Evolutionary conservation across 2,113 vertebrate genomes (phyloP), one percentile per base, ranked within the genome.

Genomic region (Alosa alosa): DNA sequence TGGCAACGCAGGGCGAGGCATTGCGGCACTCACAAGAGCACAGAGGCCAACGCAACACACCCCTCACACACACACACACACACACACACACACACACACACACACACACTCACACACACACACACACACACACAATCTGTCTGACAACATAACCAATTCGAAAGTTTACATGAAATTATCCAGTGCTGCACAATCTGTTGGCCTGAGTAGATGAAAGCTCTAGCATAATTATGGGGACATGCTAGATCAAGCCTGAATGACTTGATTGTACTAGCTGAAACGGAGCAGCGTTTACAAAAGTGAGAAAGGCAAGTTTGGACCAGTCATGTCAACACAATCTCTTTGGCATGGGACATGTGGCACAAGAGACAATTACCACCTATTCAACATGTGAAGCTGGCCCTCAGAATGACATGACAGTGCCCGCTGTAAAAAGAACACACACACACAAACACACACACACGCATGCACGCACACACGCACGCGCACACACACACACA

Each of bases 1-100:
- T 92, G 85, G 92, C 88, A 91, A 92, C 88, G 86, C 44, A 41
- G 36, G 36, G 55, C 86, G 87, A 75, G 4, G 88, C 64, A 82
- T 81, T 86, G 52, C 83, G 55, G 39, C 57, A 81, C 85, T 82
- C 31, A 20, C 60, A n/a, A 88, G 57, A 72, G 81, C 82, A 81
- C 81, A 44, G 46, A 36, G 82, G 55, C 87, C 50, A 72, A 86
- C 45, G 84, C 50, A 31, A 50, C 75, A 72, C 57, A 64, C 57
- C 5, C 57, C 20, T 2, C 52, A 57, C 17, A 11, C 52, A 57
- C 17, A 57, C 52, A 57, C 52, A 57, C 52, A 57, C 52, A 57
- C 52, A 57, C 52, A 57, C 52, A 57, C 52, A 57, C 52, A 57
- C 13, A 57, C 60, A 25, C 64, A 36, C 25, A 4, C 64, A 36